Base-by-base conservation (phyloP, 2,797 vertebrate species). In the Sitta carolinensis region DNA sequence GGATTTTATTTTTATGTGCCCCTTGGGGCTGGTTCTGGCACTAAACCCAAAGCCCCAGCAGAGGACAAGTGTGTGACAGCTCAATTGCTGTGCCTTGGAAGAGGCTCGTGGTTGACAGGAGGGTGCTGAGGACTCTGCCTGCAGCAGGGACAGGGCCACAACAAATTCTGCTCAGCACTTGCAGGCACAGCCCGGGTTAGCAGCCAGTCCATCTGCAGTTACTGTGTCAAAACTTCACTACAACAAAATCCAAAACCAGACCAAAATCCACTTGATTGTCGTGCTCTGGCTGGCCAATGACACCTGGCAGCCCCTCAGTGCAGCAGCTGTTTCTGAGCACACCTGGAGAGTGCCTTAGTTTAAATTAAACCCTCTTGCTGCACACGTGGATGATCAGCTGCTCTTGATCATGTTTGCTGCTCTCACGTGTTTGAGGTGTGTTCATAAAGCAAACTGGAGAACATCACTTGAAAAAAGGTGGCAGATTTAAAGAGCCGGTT, bases 1-100 rank as follows among this genome's bases (percentile, higher is more conserved):
- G 8, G 0, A 13, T 16, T 36, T 21, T 9, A 3, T n/a, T 16
- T 45, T 55, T 32, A 9, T 18, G 27, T 62, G 55, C 34, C 19
- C 13, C 36, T 5, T 45, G 17, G 70, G 27, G 2, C 58, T 57
- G 68, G 10, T 48, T 16, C 48, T 5, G 7, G 6, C 32, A 16
- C 42, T 20, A 1, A 26, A 16, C 3, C 8, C 21, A 26, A 11
- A 12, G 3, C 13, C 2, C 0, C 13, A 42, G 61, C 23, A 0
- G 34, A 8, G 26, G 15, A 13, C 9, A 4, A 6, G 34, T 32
- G 25, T 34, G 57, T 3, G 58, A 5, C 48, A 67, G 0, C 40
- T n/a, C 16, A 26, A 1, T 6, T 5, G 54, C 3, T 21, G 18
- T 55, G 59, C 30, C 23, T 36, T 63, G 57, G 14, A 9, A 18